Conservation (phyloP, 2,888 invertebrate species). For the Drosophila stalkeri region DNA sequence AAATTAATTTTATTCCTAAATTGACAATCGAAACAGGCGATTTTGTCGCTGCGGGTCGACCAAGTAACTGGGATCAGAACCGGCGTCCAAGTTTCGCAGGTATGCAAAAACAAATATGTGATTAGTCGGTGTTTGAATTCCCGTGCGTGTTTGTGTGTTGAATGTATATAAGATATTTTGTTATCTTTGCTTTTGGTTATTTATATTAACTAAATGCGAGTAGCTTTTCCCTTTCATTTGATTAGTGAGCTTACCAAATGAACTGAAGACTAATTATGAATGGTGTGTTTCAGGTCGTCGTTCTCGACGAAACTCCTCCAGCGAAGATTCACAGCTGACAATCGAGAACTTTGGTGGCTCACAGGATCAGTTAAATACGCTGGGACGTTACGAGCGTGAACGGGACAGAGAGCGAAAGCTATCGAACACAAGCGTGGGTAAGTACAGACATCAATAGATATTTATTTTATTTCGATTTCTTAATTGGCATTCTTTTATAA, state of each 20-base stretch:
- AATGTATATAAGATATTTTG: constrained; percentile 10
- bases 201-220: constrained; percentile 24
- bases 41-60: constrained; percentile 91
- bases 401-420: constrained; percentile 85
- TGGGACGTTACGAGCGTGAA: constrained; percentile 90
- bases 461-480: not conserved
- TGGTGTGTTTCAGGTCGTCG: constrained; percentile 87
- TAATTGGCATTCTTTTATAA: not conserved
- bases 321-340: constrained; percentile 95
- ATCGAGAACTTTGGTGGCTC: constrained; percentile 97
- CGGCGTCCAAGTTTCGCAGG: constrained; percentile 91
- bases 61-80: constrained; percentile 93
- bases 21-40: constrained; percentile 75
- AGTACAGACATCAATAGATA: not conserved
- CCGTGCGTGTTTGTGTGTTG: constrained; percentile 38
- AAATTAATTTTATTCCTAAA: constrained; percentile 48
- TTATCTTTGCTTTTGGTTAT: constrained; percentile 13
- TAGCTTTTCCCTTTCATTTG: constrained; percentile 10
- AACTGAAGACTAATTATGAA: not conserved
- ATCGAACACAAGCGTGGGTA: constrained; percentile 83
- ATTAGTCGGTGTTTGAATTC: constrained; percentile 38
- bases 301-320: constrained; percentile 93
- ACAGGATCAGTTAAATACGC: constrained; percentile 94
- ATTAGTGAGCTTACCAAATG: not conserved
- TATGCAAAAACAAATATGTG: constrained; percentile 52